Conservation (phyloP, 37 sponge, comb jelly and placozoan species). For the Diacarnus erythraeanus region DNA sequence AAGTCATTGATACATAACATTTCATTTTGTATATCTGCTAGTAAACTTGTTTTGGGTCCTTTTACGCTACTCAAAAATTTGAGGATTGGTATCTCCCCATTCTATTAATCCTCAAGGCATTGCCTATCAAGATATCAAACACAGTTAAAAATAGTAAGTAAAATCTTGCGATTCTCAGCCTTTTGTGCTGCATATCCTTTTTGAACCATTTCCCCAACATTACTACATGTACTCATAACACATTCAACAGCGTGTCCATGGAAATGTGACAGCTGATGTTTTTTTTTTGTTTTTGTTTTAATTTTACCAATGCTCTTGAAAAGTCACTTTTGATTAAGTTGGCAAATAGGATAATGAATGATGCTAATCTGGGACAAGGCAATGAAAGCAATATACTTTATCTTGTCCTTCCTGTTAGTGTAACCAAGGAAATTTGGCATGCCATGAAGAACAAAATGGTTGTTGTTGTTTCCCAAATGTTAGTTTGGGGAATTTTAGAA, state of each 20-base stretch:
- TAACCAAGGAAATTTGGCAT: constrained; percentile 29
- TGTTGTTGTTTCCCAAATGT: constrained; percentile 35
- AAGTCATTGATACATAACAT: too few relatives aligned
- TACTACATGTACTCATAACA: background rate
- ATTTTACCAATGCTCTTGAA: background rate
- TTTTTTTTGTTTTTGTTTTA: background rate
- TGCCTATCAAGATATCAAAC: constrained; percentile 3
- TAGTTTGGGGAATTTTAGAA: constrained; percentile 16
- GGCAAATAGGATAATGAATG: background rate
- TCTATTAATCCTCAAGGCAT: background rate
- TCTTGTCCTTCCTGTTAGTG: constrained; percentile 41
- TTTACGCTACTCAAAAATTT: background rate
- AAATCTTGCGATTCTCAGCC: constrained; percentile 8
- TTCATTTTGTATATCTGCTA: too few relatives aligned
- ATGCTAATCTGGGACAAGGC: background rate
- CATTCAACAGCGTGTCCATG: background rate
- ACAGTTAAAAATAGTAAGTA: background rate
- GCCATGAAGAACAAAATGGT: background rate
- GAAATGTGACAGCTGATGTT: background rate
- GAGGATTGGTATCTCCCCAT: background rate
- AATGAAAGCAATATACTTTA: constrained; percentile 14
- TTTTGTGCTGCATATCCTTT: constrained; percentile 9
- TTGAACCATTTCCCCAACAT: constrained; percentile 5
- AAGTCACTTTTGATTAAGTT: background rate
- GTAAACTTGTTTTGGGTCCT: constrained; percentile 2